Evolutionary conservation across 2,888 invertebrate species (phyloP).

Genomic region (Oligia fasciuncula): DNA sequence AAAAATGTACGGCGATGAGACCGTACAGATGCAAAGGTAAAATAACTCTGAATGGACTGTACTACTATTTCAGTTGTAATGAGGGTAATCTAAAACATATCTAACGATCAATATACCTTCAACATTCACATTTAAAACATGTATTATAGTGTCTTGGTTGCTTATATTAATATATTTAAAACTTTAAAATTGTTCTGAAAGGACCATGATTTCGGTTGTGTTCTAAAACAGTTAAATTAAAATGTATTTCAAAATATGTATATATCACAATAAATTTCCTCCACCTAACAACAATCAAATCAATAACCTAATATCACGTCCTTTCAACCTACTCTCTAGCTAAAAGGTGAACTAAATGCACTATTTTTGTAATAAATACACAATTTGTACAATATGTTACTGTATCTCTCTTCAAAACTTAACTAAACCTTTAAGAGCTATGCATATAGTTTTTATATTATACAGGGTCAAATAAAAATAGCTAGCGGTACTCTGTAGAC

Average conservation of each 20-base stretch:
- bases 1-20: no score
- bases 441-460: neutral
- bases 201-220: constrained; percentile 32
- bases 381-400: constrained; percentile 63
- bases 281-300: constrained; percentile 50
- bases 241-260: constrained; percentile 34
- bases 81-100: constrained; percentile 29
- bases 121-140: constrained; percentile 27
- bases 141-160: constrained; percentile 30
- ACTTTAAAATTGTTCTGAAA: constrained; percentile 19
- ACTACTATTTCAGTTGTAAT: constrained; percentile 2
- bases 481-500: neutral
- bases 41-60: neutral
- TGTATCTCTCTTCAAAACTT: constrained; percentile 53
- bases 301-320: constrained; percentile 60
- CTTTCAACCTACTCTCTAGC: constrained; percentile 45
- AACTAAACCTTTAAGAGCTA: constrained; percentile 43
- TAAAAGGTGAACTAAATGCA: constrained; percentile 63
- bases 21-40: neutral
- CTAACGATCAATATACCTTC: constrained; percentile 23
- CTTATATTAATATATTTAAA: neutral
- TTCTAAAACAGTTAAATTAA: constrained; percentile 23
- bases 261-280: constrained; percentile 52
- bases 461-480: neutral
- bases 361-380: constrained; percentile 64